Conservation (phyloP, 2,113 vertebrate genomes). For the Xenopus tropicalis region UCB_Xtro_10.0 CM004446.2:89032501-89033000, state of each 20-base stretch:
- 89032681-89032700: slow-evolving; percentile 29
- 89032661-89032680: slow-evolving; percentile 11
- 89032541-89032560: slow-evolving; percentile 21
- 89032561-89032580: slow-evolving; percentile 24
- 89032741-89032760: slow-evolving; percentile 13
- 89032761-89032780: slow-evolving; percentile 27
- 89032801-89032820: too few species aligned
- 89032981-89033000: too few species aligned
- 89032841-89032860: too few species aligned
- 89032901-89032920: too few species aligned
- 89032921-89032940: too few species aligned
- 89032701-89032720: slow-evolving; percentile 26
- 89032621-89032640: slow-evolving; percentile 2
- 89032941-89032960: too few species aligned
- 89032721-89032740: slow-evolving; percentile 28
- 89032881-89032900: too few species aligned
- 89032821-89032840: background rate
- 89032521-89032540: slow-evolving; percentile 5
- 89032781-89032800: background rate
- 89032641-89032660: slow-evolving; percentile 23
- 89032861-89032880: too few species aligned
- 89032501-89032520: slow-evolving; percentile 21
- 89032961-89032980: too few species aligned
- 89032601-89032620: slow-evolving; percentile 42
- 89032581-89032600: slow-evolving; percentile 24